Conservation (phyloP, 2,113 vertebrate genomes). For the Leuciscus idus region DNA sequence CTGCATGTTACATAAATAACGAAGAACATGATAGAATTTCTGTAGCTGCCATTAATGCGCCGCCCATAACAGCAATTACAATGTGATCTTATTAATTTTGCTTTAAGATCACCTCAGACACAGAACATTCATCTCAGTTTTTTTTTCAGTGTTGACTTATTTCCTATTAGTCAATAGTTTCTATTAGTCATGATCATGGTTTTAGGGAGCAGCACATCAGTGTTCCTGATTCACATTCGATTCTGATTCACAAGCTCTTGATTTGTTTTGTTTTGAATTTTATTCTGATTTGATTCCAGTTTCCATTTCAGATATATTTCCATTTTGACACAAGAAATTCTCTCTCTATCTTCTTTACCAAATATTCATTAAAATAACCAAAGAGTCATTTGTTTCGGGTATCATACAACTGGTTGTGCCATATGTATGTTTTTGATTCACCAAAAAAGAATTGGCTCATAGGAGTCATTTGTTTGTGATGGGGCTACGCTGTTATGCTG, state of each 20-base stretch:
- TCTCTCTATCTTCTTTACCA: background rate
- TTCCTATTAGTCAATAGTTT: background rate
- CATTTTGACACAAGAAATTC: background rate
- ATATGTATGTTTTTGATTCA: background rate
- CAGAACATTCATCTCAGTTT: background rate
- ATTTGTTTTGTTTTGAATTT: background rate
- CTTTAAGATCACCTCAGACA: background rate
- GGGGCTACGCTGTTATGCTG: background rate
- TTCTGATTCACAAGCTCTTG: background rate
- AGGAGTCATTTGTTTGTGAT: background rate
- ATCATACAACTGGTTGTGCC: background rate
- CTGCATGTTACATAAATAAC: background rate
- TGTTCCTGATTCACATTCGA: background rate
- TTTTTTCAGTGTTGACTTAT: background rate
- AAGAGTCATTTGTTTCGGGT: background rate
- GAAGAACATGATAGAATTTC: background rate
- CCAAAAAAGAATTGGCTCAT: background rate
- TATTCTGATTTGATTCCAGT: background rate
- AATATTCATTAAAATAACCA: background rate
- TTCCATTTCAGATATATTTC: background rate
- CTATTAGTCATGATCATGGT: background rate
- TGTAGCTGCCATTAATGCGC: background rate
- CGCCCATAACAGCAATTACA: background rate
- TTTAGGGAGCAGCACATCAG: background rate
- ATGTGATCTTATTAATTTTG: background rate